Evolutionary conservation across 2,113 vertebrate species (phyloP), one percentile per base, ranked within the genome.

Genomic region (Poeciliopsis retropinna): DNA sequence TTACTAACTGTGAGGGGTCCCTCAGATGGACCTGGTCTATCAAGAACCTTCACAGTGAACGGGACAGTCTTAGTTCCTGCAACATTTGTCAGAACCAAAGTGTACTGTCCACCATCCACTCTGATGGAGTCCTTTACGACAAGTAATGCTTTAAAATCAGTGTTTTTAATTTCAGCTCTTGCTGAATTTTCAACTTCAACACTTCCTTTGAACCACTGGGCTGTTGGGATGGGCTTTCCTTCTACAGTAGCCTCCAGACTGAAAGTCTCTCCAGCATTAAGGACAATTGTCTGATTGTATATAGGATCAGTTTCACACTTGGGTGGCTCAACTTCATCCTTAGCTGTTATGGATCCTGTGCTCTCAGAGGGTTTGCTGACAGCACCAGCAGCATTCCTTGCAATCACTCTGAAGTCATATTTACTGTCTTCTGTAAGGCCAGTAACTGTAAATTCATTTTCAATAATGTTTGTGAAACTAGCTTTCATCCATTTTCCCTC

Each of bases 401-500:
- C 98, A 92, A 99, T 96, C 62, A 99, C 95, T 95, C 97, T 97
- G 88, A 99, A 99, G 84, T 99, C 98, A 19, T 99, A 99, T 92
- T 96, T 96, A 79, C 93, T 92, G 82, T 98, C 96, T 94, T 99
- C 98, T 75, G 92, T 96, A 74, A 99, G 95, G n/a, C 98, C 97
- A 73, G 95, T 95, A 68, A 99, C 96, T 78, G 94, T 96, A 88
- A 98, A 99, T 65, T 98, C 95, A 64, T 94, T 96, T 89, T 97
- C 97, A 91, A 95, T 95, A 28, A 99, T 72, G 79, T 98, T 99
- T 85, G 98, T 92, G 87, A 99, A 99, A 76, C 98, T 99, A 22
- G 97, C 96, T 92, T 98, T 99, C 98, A 99, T 99, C 98, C 98
- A 99, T 51, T 97, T 97, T 75, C 98, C 98, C 14, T 99, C 97